Evolutionary conservation across 1,140 invertebrate genomes (phyloP), one percentile per base, ranked within the genome.

Genomic region (Trichogramma pretiosum): DNA sequence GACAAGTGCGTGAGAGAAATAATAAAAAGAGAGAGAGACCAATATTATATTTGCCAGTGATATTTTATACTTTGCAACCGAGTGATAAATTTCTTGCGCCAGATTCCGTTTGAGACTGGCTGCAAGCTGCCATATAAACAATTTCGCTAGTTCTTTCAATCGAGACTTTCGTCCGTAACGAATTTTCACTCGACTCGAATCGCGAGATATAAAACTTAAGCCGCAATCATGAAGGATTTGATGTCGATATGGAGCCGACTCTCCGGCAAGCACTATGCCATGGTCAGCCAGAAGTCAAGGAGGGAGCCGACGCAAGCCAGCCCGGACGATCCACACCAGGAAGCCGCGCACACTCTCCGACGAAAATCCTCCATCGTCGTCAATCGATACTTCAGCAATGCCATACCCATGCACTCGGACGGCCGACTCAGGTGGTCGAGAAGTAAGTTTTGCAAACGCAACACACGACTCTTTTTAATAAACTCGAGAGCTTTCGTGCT

Each of bases 211-310:
- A n/a, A n/a, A n/a, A n/a, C n/a, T n/a, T n/a, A n/a, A n/a, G n/a
- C n/a, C 18, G 14, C 14, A 26, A 51, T 9, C 1, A 79, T 79
- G 77, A 79, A 78, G 59, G 76, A 78, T 41, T 53, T 77, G 8
- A 64, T 69, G 24, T 66, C 73, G 54, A 74, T 79, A 48, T 78
- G 76, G 75, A 73, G 66, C 18, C 59, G 68, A 18, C 57, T 78
- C 5, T 63, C 73, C 5, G 70, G 69, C 0, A 55, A 68, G 13
- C 64, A 64, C 5, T 78, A 76, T 53, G 66, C 74, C 3, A 55
- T 66, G 1, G 72, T 73, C 2, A 74, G 64, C 44, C 61, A 56
- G 3, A 68, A 64, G 43, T 59, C 63, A 4, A 67, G 58, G 50
- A 49, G 17, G 59, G 65, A 61, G 21, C 53, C 52, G 11, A 19